These are phyloP conservation scores for Diabrotica undecimpunctata DNA, from an alignment of 1,140 invertebrate species.

Conservation along the genomic window DNA sequence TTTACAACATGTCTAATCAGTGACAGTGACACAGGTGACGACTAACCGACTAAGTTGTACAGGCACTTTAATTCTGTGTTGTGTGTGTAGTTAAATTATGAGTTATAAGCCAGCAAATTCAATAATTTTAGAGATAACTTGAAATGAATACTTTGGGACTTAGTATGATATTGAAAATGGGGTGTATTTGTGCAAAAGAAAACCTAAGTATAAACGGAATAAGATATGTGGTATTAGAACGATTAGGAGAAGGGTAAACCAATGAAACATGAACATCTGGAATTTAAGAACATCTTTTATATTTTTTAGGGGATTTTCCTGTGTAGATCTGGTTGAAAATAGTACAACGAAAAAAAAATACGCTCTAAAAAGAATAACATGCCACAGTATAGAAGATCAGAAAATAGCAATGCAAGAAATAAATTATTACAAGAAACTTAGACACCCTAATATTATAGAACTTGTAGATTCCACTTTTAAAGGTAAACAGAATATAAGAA, in stretches of 20 bases:
- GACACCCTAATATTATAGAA: conserved; percentile 75
- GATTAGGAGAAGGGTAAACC: conserved; percentile 74
- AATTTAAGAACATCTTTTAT: conserved; percentile 9
- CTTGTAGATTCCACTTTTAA: conserved; percentile 68
- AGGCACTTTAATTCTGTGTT: too few species aligned
- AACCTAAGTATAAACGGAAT: conserved; percentile 66
- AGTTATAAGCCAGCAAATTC: too few species aligned
- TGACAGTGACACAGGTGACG: too few species aligned
- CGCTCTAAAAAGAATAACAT: conserved; percentile 79
- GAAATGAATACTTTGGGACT: conserved; percentile 68
- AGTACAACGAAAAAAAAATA: conserved; percentile 64
- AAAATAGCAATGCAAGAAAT: conserved; percentile 71
- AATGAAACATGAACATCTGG: conserved; percentile 16
- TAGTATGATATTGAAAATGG: conserved; percentile 69
- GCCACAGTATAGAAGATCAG: conserved; percentile 77
- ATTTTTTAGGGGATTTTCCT: conserved; percentile 74
- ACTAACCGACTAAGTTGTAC: too few species aligned
- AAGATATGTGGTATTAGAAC: conserved; percentile 66
- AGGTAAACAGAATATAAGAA: conserved; percentile 21
- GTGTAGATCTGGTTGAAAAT: conserved; percentile 76
- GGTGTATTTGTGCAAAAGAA: conserved; percentile 75
- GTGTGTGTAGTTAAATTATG: too few species aligned
- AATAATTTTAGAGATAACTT: not conserved
- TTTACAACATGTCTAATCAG: too few species aligned
- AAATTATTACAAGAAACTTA: conserved; percentile 66